phyloP scores from a whole-genome alignment of 1,140 invertebrate genomes.

The Leptinotarsa texana region DNA sequence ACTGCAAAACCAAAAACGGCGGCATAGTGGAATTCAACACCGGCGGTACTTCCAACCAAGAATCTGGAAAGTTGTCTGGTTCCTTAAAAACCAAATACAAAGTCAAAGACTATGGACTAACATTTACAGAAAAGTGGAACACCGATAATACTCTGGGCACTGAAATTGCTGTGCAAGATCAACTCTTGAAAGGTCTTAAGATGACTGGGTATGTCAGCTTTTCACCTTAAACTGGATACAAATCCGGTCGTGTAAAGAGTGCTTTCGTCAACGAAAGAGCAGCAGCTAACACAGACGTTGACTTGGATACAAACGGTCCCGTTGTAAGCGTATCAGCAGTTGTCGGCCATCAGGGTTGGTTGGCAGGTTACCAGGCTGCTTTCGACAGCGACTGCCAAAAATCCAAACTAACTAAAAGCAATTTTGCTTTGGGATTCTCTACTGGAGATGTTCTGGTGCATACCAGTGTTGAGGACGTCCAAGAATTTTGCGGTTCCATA shows the following conservation, averaged over 20 bases:
- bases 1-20: constrained; percentile 90
- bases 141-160: constrained; percentile 95
- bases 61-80: constrained; percentile 88
- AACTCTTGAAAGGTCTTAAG: constrained; percentile 89
- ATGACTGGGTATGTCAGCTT: constrained; percentile 89
- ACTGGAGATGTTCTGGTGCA: constrained; percentile 90
- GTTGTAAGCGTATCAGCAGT: constrained; percentile 82
- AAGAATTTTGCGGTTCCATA: constrained; percentile 89
- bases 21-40: constrained; percentile 91
- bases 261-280: constrained; percentile 86
- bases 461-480: constrained; percentile 90
- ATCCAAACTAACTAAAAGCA: constrained; percentile 86
- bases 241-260: constrained; percentile 85
- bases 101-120: constrained; percentile 89
- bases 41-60: constrained; percentile 84
- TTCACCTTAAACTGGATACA: constrained; percentile 91
- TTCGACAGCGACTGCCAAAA: constrained; percentile 93
- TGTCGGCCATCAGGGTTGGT: constrained; percentile 89
- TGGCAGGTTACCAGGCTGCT: constrained; percentile 86
- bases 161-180: constrained; percentile 89
- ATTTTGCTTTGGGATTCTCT: constrained; percentile 91
- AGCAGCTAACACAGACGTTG: constrained; percentile 86
- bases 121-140: constrained; percentile 98
- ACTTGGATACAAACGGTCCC: constrained; percentile 85
- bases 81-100: constrained; percentile 95